Conservation (phyloP, 2,113 vertebrate genomes). For the Naja naja region DNA sequence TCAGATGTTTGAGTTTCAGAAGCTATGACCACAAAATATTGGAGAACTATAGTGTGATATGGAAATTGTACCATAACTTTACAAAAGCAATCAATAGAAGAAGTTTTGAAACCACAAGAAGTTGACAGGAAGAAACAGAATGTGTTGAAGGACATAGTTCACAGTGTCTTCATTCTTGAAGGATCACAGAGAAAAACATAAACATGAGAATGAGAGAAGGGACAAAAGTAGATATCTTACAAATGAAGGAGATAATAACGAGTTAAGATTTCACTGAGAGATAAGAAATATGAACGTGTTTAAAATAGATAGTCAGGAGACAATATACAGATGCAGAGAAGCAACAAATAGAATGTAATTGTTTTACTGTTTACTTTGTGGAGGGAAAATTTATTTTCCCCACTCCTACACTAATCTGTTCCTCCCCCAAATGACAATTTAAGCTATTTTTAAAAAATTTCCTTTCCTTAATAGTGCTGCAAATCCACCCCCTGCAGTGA, state of each 20-base stretch:
- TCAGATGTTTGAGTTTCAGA: neutral
- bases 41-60: neutral
- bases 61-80: neutral
- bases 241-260: neutral
- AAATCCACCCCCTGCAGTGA: neutral
- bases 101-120: neutral
- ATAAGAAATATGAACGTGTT: neutral
- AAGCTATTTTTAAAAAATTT: neutral
- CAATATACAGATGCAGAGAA: neutral
- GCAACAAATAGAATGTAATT: neutral
- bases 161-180: neutral
- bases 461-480: neutral
- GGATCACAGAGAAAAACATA: neutral
- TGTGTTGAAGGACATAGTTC: neutral
- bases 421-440: neutral
- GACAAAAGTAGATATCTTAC: neutral
- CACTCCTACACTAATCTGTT: neutral
- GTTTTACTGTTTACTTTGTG: neutral
- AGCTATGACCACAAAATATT: neutral
- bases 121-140: neutral
- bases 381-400: neutral
- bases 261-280: neutral
- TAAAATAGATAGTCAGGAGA: neutral
- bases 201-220: neutral
- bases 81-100: neutral